A percentile compares a stretch with the other conserved stretches of the same genome.
Conservation (phyloP, 2,888 invertebrate species). For the Rhaphigaster nebulosa region DNA sequence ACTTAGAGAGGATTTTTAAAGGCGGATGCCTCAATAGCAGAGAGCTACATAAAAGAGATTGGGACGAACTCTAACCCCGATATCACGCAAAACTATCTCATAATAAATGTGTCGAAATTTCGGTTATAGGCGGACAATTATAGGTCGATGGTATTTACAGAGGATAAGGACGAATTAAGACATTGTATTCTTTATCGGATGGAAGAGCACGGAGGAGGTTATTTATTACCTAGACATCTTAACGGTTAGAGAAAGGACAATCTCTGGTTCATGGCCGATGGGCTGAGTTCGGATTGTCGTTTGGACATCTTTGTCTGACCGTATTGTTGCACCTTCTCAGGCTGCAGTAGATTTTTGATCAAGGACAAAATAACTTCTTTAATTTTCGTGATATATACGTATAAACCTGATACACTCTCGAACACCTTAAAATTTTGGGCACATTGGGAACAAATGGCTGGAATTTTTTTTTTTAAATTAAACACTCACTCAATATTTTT, state of each 20-base stretch:
- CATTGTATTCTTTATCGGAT: not conserved
- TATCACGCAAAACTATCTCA: not conserved
- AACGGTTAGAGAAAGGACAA: not conserved
- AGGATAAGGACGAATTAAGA: constrained; percentile 24
- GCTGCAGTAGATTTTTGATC: not conserved
- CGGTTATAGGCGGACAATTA: not conserved
- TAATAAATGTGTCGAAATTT: constrained; percentile 4
- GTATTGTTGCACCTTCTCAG: not conserved
- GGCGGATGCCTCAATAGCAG: not conserved
- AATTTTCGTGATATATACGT: not conserved
- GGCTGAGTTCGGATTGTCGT: not conserved
- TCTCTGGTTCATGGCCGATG: not conserved
- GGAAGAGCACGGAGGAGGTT: constrained; percentile 14
- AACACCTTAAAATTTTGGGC: too few species aligned
- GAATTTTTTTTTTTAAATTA: too few species aligned
- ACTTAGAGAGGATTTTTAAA: too few species aligned
- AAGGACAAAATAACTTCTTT: not conserved
- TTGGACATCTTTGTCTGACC: not conserved
- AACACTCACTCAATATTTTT: too few species aligned
- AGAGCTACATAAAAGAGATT: constrained; percentile 8
- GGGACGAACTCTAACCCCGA: not conserved
- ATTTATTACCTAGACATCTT: not conserved
- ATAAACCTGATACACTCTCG: too few species aligned
- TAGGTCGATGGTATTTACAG: not conserved
- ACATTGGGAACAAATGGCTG: too few species aligned